Base-by-base conservation (phyloP, 1,140 invertebrate species). In the Drosophila grimshawi region DNA sequence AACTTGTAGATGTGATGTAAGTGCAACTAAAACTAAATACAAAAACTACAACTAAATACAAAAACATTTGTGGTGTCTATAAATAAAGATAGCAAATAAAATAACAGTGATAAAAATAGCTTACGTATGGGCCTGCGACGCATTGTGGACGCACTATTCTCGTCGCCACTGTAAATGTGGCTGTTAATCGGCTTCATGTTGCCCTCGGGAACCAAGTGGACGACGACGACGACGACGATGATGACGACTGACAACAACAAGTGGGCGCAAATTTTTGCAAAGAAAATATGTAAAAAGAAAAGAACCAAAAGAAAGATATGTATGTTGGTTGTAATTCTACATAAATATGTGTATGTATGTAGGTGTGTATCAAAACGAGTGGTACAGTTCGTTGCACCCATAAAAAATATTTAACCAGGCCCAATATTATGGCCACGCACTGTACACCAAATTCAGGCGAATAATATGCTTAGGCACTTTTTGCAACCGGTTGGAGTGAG, bases 101-200 rank as follows among this genome's bases (percentile, higher is more conserved):
- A 52, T 61, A 66, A 48, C 48, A 61, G 33, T 68, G 56, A 64
- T 83, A 81, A 64, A 80, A 89, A 86, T 89, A 85, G 86, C 85
- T 89, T 89, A 89, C 85, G 81, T 85, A 90, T 89, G 64, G 86
- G 85, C 73, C 85, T 86, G 74, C 85, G 85, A 46, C 85, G 85
- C 86, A 90, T 63, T 66, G 46, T 90, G 74, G 85, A 68, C 27
- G 62, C 76, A 83, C 81, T 89, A 80, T 77, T 83, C 51, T 80
- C 77, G 85, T 73, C 83, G 63, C 83, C 66, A 89, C 80, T 86
- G 83, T 86, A 61, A 56, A 70, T 62, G 52, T 52, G 77, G 76
- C 73, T 76, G 39, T 55, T 74, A 73, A 62, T 77, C 68, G 72
- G 64, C 76, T 86, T 81, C 85, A 86, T 86, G 68, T 56, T 82